phyloP scores from a whole-genome alignment of 92 coral and sea anemone genomes.

The Isaurus tuberculatus region DNA sequence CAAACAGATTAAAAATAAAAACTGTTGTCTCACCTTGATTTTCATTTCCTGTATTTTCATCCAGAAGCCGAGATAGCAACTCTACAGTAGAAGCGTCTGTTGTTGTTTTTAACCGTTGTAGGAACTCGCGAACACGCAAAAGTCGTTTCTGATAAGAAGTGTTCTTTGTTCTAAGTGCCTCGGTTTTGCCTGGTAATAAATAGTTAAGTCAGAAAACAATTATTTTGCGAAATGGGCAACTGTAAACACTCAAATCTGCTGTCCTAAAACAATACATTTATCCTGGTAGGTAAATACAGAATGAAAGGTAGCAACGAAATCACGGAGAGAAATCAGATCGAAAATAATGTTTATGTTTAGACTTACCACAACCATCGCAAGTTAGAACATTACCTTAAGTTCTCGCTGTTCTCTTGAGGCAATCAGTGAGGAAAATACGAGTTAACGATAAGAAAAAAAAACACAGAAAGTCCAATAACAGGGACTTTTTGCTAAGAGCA shows the following conservation, averaged over 20 bases:
- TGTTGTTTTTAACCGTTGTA: slow-evolving; percentile 77
- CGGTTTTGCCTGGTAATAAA: slow-evolving; percentile 25
- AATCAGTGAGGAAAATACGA: too few relatives aligned
- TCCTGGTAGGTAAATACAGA: neutral
- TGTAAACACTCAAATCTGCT: neutral
- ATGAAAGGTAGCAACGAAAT: neutral
- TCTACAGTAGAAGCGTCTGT: slow-evolving; percentile 90
- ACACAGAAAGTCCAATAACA: neutral
- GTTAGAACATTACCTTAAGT: too few relatives aligned
- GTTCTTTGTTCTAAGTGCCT: neutral
- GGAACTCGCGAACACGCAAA: slow-evolving; percentile 77
- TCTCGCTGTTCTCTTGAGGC: too few relatives aligned
- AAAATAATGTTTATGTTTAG: too few relatives aligned
- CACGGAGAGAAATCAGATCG: neutral
- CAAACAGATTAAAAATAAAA: neutral
- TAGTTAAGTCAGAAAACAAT: neutral
- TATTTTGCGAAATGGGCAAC: neutral
- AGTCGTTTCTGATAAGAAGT: slow-evolving; percentile 77
- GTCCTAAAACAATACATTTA: neutral
- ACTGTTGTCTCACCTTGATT: slow-evolving; percentile 57
- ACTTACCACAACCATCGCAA: neutral
- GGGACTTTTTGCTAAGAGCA: neutral
- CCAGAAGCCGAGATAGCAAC: slow-evolving; percentile 72
- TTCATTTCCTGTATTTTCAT: slow-evolving; percentile 60
- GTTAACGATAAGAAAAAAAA: too few relatives aligned